A percentile compares a stretch with the other conserved stretches of the same genome.
Evolutionary conservation across 2,888 invertebrate species (phyloP).

Genomic region (Oxyscelio sp.): DNA sequence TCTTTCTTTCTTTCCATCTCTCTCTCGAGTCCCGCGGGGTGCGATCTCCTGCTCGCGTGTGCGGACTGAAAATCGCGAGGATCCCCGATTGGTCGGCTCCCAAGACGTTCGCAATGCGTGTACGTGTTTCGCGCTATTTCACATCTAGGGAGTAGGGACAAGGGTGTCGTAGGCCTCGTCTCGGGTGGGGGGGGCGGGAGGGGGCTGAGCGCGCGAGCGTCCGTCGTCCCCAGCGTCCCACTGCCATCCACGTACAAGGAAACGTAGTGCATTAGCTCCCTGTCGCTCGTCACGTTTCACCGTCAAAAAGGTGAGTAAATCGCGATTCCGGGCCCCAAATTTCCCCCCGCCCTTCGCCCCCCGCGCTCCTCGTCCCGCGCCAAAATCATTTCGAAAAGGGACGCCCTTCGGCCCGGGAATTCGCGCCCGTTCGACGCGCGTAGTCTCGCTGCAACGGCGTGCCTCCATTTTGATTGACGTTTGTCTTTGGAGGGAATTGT

Average conservation of each 20-base stretch:
- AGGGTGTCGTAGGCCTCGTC: too few species aligned
- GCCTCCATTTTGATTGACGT: constrained; percentile 84
- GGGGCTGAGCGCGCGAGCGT: constrained; percentile 66
- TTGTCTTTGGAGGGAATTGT: constrained; percentile 80
- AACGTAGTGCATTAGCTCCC: constrained; percentile 70
- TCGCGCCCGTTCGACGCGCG: not conserved
- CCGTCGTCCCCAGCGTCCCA: constrained; percentile 71
- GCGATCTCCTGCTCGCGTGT: too few species aligned
- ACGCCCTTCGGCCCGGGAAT: not conserved
- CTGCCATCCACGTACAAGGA: constrained; percentile 75
- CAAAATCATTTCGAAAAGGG: not conserved
- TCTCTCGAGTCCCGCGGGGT: too few species aligned
- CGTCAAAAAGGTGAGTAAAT: constrained; percentile 59
- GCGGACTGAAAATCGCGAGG: too few species aligned
- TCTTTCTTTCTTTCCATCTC: too few species aligned
- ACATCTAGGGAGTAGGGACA: too few species aligned
- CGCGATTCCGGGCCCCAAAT: not conserved
- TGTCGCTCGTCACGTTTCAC: constrained; percentile 52
- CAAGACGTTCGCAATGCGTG: too few species aligned
- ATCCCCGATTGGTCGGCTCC: too few species aligned
- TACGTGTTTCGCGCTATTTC: too few species aligned
- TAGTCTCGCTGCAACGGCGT: constrained; percentile 69
- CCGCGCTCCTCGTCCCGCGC: too few species aligned
- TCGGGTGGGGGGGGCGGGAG: too few species aligned
- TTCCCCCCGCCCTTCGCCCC: too few species aligned